Percentiles rank a stretch among this genome's conserved stretches.
phyloP scores from a whole-genome alignment of 2,888 invertebrate species.

The Sericinus montela region DNA sequence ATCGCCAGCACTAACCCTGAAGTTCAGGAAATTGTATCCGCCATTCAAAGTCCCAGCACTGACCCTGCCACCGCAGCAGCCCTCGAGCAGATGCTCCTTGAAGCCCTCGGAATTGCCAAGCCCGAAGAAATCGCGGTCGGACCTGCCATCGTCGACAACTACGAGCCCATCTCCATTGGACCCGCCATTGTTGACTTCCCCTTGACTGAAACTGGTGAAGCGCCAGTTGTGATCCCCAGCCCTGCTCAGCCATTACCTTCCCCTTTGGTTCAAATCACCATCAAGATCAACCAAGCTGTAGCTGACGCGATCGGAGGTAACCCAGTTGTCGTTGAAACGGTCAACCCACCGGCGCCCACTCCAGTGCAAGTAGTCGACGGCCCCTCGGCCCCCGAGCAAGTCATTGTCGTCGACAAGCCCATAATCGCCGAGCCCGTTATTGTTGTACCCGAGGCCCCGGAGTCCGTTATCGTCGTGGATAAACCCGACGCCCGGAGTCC shows the following conservation, averaged over 20 bases:
- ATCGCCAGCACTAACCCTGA: conserved; percentile 33
- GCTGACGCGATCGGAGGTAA: not conserved
- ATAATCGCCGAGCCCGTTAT: conserved; percentile 25
- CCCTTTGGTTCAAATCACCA: conserved; percentile 31
- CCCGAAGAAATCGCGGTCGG: conserved; percentile 10
- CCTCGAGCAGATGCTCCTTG: conserved; percentile 29
- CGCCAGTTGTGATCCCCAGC: conserved; percentile 29
- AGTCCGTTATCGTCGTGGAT: too few species aligned
- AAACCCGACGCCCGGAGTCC: too few species aligned
- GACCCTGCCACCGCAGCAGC: conserved; percentile 35
- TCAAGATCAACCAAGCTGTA: conserved; percentile 23
- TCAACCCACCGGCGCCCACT: not conserved
- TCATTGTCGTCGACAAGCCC: conserved; percentile 15
- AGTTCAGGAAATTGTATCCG: conserved; percentile 30
- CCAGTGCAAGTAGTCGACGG: too few species aligned
- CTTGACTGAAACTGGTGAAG: conserved; percentile 16
- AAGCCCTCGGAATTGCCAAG: conserved; percentile 23
- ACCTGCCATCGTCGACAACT: too few species aligned
- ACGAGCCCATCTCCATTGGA: too few species aligned
- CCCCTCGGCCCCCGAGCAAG: not conserved
- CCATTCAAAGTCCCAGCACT: conserved; percentile 38
- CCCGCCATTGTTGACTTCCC: too few species aligned
- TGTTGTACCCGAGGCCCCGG: conserved; percentile 16
- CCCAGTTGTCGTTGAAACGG: conserved; percentile 13
- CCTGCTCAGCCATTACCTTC: conserved; percentile 8